Evolutionary conservation across 1,140 invertebrate species (phyloP), one percentile per base, ranked within the genome.

Genomic region (Potamilus streckersoni): DNA sequence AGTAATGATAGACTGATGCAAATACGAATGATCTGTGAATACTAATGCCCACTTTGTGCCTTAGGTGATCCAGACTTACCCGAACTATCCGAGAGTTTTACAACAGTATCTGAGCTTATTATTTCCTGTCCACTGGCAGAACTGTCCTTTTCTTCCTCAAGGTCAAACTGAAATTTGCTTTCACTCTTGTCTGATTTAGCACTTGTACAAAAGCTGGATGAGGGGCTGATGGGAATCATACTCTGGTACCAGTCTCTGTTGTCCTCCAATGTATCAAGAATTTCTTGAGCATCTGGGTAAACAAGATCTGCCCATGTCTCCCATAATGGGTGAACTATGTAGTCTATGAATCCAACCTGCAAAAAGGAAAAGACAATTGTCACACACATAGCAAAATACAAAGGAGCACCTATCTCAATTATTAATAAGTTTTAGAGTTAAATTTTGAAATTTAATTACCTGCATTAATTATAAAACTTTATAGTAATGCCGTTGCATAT

Each of bases 221-320:
- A 89, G 0, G 92, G 92, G 81, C 91, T 92, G 17, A 92, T 90
- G 6, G 93, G 92, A 68, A 93, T 93, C 90, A 92, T 92, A 59
- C 94, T 95, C 89, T 88, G 83, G 70, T 98, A 99, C 94, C 97
- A 99, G 90, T 99, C 97, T 68, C 98, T 93, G 90, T 99, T 99
- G 89, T 99, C 96, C 91, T 99, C 98, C 73, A 99, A 91, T 8
- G 95, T 98, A 90, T 99, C 97, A 65, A 99, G 91, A 81, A 99
- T 99, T 69, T 98, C 95, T 90, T 99, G 97, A 15, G 97, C 98
- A 88, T 99, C 97, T 0, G 98, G 98, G 91, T 99, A 96, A 3
- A 99, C 98, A 56, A 99, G 91, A 89, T 99, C 98, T 16, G 97
- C 97, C 98, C 98, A 99, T 6, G 98, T 99, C 90, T 99, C 98